A percentile compares a stretch with the other conserved stretches of the same genome.
phyloP scores from a whole-genome alignment of 2,113 vertebrate genomes.

The Tachysurus vachellii region DNA sequence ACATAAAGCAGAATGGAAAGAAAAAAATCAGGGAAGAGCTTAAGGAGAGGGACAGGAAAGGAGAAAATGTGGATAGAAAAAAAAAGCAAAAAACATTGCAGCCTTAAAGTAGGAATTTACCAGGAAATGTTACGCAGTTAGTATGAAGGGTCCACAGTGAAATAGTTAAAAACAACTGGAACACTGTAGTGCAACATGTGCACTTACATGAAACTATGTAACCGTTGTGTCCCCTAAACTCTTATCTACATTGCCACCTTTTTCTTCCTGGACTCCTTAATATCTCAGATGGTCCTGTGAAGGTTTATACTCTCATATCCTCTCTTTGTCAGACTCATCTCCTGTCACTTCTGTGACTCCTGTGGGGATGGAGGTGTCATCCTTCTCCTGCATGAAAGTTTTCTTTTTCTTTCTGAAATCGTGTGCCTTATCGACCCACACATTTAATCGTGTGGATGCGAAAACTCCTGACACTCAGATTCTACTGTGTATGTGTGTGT shows the following conservation, averaged over 20 bases:
- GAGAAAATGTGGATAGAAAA: not conserved
- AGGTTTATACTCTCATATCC: constrained; percentile 40
- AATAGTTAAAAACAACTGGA: not conserved
- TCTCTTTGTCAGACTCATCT: constrained; percentile 46
- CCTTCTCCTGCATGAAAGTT: constrained; percentile 43
- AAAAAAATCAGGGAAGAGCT: not conserved
- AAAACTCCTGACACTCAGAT: constrained; percentile 16
- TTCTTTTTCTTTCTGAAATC: constrained; percentile 39
- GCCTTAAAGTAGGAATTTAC: not conserved
- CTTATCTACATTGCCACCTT: not conserved
- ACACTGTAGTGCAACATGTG: not conserved
- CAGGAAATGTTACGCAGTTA: not conserved
- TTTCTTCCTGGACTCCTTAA: not conserved
- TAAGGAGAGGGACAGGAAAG: not conserved
- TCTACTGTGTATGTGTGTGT: not conserved
- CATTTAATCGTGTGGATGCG: constrained; percentile 61
- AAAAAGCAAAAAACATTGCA: too few relatives aligned
- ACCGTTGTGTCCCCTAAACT: not conserved
- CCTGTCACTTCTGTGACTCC: constrained; percentile 41
- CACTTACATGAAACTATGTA: not conserved
- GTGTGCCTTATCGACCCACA: constrained; percentile 48
- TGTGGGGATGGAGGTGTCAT: constrained; percentile 51
- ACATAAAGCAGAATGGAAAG: not conserved
- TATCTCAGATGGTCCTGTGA: constrained; percentile 36
- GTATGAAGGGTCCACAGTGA: not conserved